Evolutionary conservation across 2,888 invertebrate species (phyloP), one percentile per base, ranked within the genome.

Genomic region (Epistrophella euchroma): DNA sequence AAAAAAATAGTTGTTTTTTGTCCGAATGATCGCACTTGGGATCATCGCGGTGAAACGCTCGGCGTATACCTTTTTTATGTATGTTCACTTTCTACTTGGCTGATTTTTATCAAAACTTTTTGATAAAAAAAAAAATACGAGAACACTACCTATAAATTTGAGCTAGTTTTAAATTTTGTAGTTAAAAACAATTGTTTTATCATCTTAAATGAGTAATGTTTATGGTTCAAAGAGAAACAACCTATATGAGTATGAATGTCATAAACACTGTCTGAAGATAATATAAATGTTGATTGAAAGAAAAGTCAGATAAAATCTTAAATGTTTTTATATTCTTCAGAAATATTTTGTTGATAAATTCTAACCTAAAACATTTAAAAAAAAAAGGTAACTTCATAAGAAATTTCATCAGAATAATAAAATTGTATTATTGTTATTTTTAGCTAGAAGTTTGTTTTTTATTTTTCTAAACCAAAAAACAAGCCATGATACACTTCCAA

Each of bases 341-440:
- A 37, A 37, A 11, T 37, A 1, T 1, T 13, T 11, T 13, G 4
- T 11, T 2, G 28, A n/a, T 1, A n/a, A 43, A n/a, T 6, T 43
- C 2, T 43, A 9, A 17, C 9, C 7, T 43, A 2, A 7, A 32
- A 32, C 9, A 5, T 1, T 5, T 5, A 4, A 43, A 17, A 45
- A 45, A 45, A 9, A 17, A 17, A 4, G 17, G 45, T 45, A 45
- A 45, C 45, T 19, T 47, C 1, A 4, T 47, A 1, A 19, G 19
- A 47, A 19, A 47, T 47, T 47, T 47, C 47, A 47, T 47, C 47
- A 47, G 17, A 19, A 47, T 17, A 9, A 45, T 45, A 47, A 47
- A 4, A 47, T 47, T 10, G 10, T 10, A 0, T 19, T 47, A 47
- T 47, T 47, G 10, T 45, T 32, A 32, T 32, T 7, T 6, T 6